A percentile compares a stretch with the other conserved stretches of the same genome.
Evolutionary conservation across 2,888 invertebrate species (phyloP).

Genomic region (Pegoplata infirma): DNA sequence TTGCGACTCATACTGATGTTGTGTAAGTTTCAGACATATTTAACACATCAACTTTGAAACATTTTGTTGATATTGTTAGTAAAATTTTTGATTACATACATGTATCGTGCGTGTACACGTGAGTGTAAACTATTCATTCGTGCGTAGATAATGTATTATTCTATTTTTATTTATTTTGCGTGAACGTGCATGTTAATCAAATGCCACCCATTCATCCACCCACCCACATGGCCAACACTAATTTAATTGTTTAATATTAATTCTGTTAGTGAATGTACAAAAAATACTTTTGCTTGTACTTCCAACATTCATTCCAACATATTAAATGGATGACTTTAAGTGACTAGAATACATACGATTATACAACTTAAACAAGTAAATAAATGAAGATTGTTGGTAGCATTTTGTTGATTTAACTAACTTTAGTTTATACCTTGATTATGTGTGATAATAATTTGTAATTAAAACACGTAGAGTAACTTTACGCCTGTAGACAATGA

Average conservation of each 20-base stretch:
- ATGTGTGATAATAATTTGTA: slow-evolving; percentile 59
- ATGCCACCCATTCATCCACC: no score
- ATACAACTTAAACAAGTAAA: not conserved
- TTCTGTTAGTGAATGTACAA: slow-evolving; percentile 11
- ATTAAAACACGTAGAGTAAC: slow-evolving; percentile 58
- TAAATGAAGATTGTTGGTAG: not conserved
- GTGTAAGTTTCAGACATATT: no score
- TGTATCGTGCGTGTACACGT: no score
- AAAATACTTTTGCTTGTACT: slow-evolving; percentile 12
- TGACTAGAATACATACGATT: not conserved
- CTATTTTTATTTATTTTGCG: no score
- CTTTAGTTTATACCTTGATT: slow-evolving; percentile 48
- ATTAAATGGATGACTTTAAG: slow-evolving; percentile 23
- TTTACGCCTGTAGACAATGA: slow-evolving; percentile 33
- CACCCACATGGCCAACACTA: no score
- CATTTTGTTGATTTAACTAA: not conserved
- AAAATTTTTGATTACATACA: no score
- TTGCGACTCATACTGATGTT: no score
- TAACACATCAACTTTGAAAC: no score
- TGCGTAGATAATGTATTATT: no score
- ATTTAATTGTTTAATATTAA: slow-evolving; percentile 18
- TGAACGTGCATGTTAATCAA: no score
- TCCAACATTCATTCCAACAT: slow-evolving; percentile 17
- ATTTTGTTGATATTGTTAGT: no score
- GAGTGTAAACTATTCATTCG: no score